Evolutionary conservation across 1,140 invertebrate genomes (phyloP).

Genomic region (Formica selysi): DNA sequence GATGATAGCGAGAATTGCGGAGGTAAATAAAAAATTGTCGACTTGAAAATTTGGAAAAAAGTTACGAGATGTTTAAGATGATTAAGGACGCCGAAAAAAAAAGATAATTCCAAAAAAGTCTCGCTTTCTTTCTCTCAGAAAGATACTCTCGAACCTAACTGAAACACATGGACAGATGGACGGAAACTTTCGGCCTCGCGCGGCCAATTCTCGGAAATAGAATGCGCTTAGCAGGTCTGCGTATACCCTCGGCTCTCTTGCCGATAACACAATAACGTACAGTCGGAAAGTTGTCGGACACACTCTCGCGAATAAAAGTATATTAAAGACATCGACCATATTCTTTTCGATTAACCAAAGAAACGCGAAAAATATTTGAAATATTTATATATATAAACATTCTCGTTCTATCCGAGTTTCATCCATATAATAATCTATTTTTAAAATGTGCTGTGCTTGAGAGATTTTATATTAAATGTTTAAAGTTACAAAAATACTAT

Average conservation of each 20-base stretch:
- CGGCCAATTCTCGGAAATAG: conserved; percentile 42
- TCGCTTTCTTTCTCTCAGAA: not conserved
- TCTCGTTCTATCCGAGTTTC: conserved; percentile 8
- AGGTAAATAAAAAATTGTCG: conserved; percentile 18
- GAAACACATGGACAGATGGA: conserved; percentile 13
- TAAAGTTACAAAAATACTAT: not conserved
- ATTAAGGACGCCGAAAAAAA: not conserved
- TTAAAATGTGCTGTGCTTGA: not conserved
- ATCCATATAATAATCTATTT: not conserved
- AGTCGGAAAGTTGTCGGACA: conserved; percentile 60
- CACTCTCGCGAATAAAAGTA: conserved; percentile 67
- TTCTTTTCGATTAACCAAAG: conserved; percentile 56
- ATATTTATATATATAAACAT: conserved; percentile 32
- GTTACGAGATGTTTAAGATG: not conserved
- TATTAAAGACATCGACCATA: conserved; percentile 69
- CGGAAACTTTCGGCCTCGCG: conserved; percentile 28
- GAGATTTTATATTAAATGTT: not conserved
- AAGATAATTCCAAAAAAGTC: not conserved
- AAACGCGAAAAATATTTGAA: conserved; percentile 63
- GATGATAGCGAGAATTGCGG: not conserved
- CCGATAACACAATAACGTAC: conserved; percentile 66
- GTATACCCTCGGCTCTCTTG: conserved; percentile 46
- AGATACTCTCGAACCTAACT: not conserved
- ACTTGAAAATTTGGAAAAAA: not conserved
- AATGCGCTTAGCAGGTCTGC: conserved; percentile 54